Percentiles rank a stretch among this genome's conserved stretches.
Evolutionary conservation across 1,140 invertebrate species (phyloP).

Genomic region (Pseudoatta argentina): DNA sequence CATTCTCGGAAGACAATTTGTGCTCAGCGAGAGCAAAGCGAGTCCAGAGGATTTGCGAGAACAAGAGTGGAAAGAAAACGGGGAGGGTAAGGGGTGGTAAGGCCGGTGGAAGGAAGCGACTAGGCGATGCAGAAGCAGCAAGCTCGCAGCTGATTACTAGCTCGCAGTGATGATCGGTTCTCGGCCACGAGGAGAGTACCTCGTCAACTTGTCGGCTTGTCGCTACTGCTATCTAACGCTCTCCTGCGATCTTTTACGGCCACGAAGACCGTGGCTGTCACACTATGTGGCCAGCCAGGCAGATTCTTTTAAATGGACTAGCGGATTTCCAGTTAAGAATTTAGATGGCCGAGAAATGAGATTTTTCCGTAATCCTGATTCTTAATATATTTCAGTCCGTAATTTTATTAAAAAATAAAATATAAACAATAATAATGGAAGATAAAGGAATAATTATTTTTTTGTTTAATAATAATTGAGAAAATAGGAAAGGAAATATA

Average conservation of each 20-base stretch:
- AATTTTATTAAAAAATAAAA: not conserved
- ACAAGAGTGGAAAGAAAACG: slow-evolving; percentile 36
- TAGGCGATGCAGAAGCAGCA: slow-evolving; percentile 36
- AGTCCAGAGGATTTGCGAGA: slow-evolving; percentile 58
- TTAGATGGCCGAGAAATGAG: not conserved
- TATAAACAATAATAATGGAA: not conserved
- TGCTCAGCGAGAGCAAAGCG: slow-evolving; percentile 68
- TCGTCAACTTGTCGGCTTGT: slow-evolving; percentile 70
- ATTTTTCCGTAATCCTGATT: not conserved
- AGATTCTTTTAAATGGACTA: slow-evolving; percentile 33
- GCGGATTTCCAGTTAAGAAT: slow-evolving; percentile 22
- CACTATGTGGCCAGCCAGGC: slow-evolving; percentile 48
- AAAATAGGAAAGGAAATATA: not conserved
- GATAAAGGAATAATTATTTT: not conserved
- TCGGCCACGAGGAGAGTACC: slow-evolving; percentile 56
- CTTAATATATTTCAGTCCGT: not conserved
- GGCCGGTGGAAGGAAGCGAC: slow-evolving; percentile 19
- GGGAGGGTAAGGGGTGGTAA: not conserved
- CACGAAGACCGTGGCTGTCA: slow-evolving; percentile 51
- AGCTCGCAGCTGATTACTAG: slow-evolving; percentile 78
- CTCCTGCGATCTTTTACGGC: slow-evolving; percentile 67
- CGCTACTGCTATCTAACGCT: slow-evolving; percentile 55
- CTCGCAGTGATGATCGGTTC: slow-evolving; percentile 78
- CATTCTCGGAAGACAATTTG: slow-evolving; percentile 82
- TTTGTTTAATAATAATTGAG: not conserved